Evolutionary conservation across 2,888 invertebrate genomes (phyloP).

Genomic region (Drosophila meridionalis): DNA sequence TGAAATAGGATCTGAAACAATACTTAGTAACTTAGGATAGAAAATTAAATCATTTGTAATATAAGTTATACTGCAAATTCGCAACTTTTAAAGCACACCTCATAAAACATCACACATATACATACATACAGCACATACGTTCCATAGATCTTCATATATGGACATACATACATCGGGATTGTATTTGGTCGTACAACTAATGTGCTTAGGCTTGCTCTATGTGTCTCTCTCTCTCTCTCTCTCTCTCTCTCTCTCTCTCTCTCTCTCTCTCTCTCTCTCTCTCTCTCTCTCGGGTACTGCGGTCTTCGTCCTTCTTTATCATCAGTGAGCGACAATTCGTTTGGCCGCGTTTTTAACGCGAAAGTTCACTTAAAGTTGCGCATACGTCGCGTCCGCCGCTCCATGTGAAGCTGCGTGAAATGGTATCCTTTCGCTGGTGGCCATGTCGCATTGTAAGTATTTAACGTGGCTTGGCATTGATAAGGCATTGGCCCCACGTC

Average conservation of each 20-base stretch:
- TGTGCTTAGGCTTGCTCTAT: conserved; percentile 15
- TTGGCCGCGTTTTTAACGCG: conserved; percentile 36
- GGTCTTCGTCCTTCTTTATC: conserved; percentile 52
- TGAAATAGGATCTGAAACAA: too few species aligned
- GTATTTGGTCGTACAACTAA: conserved; percentile 30
- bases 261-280: neutral
- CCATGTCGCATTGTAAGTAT: conserved; percentile 47
- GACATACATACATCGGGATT: neutral
- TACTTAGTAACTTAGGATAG: too few species aligned
- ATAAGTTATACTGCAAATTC: neutral
- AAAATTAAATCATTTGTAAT: neutral
- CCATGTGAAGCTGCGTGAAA: conserved; percentile 66
- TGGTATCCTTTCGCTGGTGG: conserved; percentile 59
- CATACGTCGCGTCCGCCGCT: conserved; percentile 54
- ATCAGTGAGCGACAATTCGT: conserved; percentile 54
- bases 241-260: neutral
- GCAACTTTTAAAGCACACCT: conserved; percentile 3
- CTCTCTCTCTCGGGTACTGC: neutral
- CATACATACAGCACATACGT: neutral
- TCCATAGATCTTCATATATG: conserved; percentile 20
- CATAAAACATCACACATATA: conserved; percentile 7
- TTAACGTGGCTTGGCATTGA: conserved; percentile 64
- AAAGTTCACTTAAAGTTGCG: conserved; percentile 63
- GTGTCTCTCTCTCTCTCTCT: neutral
- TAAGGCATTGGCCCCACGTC: conserved; percentile 69